Evolutionary conservation across 2,113 vertebrate species (phyloP), one percentile per base, ranked within the genome.

Genomic region (Steatornis caripensis): DNA sequence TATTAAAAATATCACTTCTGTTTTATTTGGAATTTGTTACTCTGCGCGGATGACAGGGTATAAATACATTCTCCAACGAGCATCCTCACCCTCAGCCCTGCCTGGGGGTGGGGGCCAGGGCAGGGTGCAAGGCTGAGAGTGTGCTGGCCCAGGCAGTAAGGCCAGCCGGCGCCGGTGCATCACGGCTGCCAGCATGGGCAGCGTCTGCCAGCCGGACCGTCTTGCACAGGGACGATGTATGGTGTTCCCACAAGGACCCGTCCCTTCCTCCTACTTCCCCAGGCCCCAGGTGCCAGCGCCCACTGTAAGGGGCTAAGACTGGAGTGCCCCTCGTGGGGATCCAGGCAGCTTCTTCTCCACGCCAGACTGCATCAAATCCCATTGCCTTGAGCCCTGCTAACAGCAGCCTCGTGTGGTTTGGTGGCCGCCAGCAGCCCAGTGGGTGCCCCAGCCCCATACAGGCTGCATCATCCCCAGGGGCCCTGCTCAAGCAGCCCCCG

Each of bases 1-100:
- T 95, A 93, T 95, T 97, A 97, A 97, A 97, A 97, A 97, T 97
- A 97, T 95, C 97, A 93, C 87, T 95, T 97, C 94, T 97, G 84
- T 83, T 97, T 97, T 97, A 97, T 97, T 97, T 94, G 93, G 94
- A 97, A 85, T 92, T 81, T 91, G 89, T 97, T 97, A 95, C 96
- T 96, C 95, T 92, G 96, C 90, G 26, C 23, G 26, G 95, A 86
- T 95, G 96, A 96, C 89, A 93, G 94, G 94, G 72, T 96, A 96
- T 95, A 97, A 97, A 96, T 97, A 97, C 97, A 97, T 97, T 97
- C 97, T 97, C 83, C 96, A 89, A 70, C 16, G 70, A 87, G 94
- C 91, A 94, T 71, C 94, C 90, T 87, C 88, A 85, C 74, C 77
- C 89, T 84, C 77, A 95, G 84, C 61, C 61, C 82, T 70, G 64